Conservation (phyloP, 1,140 invertebrate genomes). For the Ostrea denselamellosa region DNA sequence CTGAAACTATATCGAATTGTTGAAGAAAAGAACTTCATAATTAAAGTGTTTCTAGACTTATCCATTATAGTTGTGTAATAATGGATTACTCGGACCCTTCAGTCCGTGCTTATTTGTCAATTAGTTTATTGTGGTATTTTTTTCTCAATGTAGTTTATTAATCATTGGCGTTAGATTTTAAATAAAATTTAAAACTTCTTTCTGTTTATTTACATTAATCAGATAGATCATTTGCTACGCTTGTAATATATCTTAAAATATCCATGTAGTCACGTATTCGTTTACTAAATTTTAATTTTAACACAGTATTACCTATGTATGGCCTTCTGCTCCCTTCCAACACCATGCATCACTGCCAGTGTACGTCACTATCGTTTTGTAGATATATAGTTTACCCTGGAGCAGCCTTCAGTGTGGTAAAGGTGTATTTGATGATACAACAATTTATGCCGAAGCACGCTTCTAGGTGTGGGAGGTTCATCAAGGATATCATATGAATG, state of each 20-base stretch:
- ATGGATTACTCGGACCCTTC: neutral
- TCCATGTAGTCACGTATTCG: neutral
- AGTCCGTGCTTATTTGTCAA: neutral
- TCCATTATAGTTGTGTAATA: neutral
- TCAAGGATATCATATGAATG: neutral
- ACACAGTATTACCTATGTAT: neutral
- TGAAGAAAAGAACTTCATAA: neutral
- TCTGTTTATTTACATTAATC: neutral
- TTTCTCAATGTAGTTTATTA: neutral
- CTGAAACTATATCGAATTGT: neutral
- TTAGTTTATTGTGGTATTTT: neutral
- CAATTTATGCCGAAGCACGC: neutral
- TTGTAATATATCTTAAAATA: neutral
- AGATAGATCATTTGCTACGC: neutral
- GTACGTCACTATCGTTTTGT: neutral
- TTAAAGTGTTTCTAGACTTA: neutral
- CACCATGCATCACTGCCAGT: neutral
- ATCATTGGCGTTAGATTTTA: neutral
- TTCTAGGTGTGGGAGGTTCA: neutral
- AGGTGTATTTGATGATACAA: neutral
- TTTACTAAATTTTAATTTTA: neutral
- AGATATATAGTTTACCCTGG: neutral
- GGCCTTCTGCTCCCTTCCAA: neutral
- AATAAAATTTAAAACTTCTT: neutral
- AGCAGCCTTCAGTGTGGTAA: neutral